Conservation (phyloP, 2,888 invertebrate species). For the Apotomis betuletana region DNA sequence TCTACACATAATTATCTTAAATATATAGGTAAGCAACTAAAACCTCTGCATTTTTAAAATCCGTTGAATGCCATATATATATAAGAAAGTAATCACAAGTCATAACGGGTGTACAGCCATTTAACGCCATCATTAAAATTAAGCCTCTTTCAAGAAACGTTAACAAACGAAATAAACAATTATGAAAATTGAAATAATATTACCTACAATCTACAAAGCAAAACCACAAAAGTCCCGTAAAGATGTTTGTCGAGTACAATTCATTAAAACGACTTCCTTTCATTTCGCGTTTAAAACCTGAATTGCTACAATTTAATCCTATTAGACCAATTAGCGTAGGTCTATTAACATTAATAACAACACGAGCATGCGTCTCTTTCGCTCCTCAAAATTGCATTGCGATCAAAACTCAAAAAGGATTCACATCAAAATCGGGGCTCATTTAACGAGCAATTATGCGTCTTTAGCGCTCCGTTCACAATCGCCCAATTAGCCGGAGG, state of each 20-base stretch:
- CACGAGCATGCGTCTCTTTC: constrained; percentile 6
- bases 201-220: constrained; percentile 13
- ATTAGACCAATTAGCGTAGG: constrained; percentile 31
- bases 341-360: constrained; percentile 33
- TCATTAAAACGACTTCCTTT: constrained; percentile 29
- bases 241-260: constrained; percentile 19
- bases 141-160: neutral
- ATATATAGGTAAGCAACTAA: too few species aligned
- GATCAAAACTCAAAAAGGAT: constrained; percentile 25
- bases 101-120: too few species aligned
- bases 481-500: constrained; percentile 46
- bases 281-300: constrained; percentile 16
- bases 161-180: constrained; percentile 13
- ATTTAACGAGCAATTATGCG: constrained; percentile 44
- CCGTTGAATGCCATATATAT: too few species aligned
- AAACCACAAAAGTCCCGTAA: constrained; percentile 22
- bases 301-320: constrained; percentile 36
- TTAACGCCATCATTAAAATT: neutral
- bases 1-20: too few species aligned
- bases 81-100: too few species aligned
- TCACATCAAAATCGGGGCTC: constrained; percentile 14
- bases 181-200: constrained; percentile 6
- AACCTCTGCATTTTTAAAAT: too few species aligned
- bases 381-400: constrained; percentile 26
- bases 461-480: constrained; percentile 50